These are phyloP conservation scores for Thunnus maccoyii DNA, from an alignment of 2,113 vertebrate species.

Conservation along the genomic window DNA sequence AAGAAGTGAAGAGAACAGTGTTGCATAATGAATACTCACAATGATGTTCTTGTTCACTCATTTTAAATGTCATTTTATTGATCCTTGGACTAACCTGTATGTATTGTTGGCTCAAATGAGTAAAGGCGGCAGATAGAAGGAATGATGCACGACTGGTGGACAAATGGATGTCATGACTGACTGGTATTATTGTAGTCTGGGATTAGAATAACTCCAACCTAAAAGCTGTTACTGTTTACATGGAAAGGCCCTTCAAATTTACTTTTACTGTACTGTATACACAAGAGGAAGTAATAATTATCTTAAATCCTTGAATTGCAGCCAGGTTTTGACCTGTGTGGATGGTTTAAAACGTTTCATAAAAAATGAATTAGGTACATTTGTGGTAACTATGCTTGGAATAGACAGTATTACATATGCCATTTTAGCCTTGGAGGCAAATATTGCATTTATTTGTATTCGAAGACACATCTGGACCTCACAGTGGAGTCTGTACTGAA, in stretches of 20 bases:
- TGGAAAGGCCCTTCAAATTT: neutral
- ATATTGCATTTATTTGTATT: neutral
- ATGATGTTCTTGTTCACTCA: conserved; percentile 9
- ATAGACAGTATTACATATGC: too few species aligned
- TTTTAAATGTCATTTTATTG: neutral
- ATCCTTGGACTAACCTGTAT: neutral
- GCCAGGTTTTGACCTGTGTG: too few species aligned
- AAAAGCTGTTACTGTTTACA: too few species aligned
- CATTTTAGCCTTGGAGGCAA: neutral
- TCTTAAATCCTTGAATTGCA: too few species aligned
- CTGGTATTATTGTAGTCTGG: too few species aligned
- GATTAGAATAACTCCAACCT: too few species aligned
- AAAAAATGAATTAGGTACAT: too few species aligned
- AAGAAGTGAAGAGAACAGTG: conserved; percentile 13
- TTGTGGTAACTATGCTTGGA: too few species aligned
- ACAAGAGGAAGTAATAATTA: too few species aligned
- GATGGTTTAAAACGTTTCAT: too few species aligned
- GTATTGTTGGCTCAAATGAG: neutral
- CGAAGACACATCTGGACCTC: neutral
- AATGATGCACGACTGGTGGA: neutral
- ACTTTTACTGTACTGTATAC: too few species aligned
- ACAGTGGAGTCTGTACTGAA: neutral
- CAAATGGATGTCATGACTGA: too few species aligned
- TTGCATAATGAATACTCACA: conserved; percentile 5
- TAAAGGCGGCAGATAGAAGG: neutral